Evolutionary conservation across 2,113 vertebrate species (phyloP), one percentile per base, ranked within the genome.

Genomic region (Labeo catla): DNA sequence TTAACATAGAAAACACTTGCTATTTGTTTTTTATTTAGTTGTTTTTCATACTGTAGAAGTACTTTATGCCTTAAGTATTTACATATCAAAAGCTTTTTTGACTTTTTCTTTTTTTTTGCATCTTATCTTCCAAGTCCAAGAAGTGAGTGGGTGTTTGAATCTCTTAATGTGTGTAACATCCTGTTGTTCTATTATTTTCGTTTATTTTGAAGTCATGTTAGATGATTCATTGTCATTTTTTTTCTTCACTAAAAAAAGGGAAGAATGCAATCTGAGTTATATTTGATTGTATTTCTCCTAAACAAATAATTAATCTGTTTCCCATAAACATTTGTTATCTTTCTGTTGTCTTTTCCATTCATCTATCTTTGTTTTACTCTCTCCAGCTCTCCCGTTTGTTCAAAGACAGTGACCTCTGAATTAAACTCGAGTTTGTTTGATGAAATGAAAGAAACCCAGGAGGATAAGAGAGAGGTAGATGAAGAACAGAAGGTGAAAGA

Each of bases 311-410:
- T 19, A 43, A 79, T 65, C 11, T 81, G 15, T 63, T 81, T 81
- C 23, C 10, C 6, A 23, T 28, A 36, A 15, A 70, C 28, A 28
- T 19, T n/a, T 10, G 8, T 50, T 12, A 34, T 7, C 23, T 52
- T 54, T 23, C 0, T 73, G 4, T 73, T 43, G 21, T 74, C 19
- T 47, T 6, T 34, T 45, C 4, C 6, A 0, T 59, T 6, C 61
- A 4, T 84, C 8, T 9, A 54, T 74, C 73, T 82, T 13, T 54
- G 15, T 54, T 19, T 86, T 81, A 54, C 68, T 72, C 36, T 21
- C 21, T 43, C 84, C 82, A 91, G 93, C 74, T 91, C 91, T 0
- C 91, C 92, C 3, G 80, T 89, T 39, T 85, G 74, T 87, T n/a
- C 81, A 0, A 52, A 4, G 70, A 84, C 36, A 34, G 36, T 0